Percentiles rank a stretch among this genome's conserved stretches.
Conservation (phyloP, 1,140 invertebrate genomes). For the Zaprionus tsacasi region DNA sequence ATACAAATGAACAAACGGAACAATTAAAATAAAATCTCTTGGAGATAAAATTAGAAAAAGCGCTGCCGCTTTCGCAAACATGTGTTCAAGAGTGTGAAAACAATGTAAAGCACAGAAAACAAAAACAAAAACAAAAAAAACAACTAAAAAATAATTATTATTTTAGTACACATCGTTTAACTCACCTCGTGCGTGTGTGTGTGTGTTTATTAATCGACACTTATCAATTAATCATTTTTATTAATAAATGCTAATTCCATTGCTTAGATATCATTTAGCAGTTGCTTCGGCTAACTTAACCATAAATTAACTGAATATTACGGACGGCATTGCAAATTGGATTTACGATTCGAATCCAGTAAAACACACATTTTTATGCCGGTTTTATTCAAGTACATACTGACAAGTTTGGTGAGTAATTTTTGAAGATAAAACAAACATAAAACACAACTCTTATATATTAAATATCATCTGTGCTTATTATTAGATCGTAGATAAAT, state of each 20-base stretch:
- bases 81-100: slow-evolving; percentile 57
- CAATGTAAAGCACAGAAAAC: slow-evolving; percentile 31
- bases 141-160: slow-evolving; percentile 10
- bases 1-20: slow-evolving; percentile 6
- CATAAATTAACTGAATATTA: slow-evolving; percentile 43
- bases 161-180: slow-evolving; percentile 24
- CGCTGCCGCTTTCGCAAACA: slow-evolving; percentile 26
- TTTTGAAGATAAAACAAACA: not conserved
- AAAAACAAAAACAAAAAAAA: slow-evolving; percentile 13
- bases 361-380: slow-evolving; percentile 53
- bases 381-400: slow-evolving; percentile 42
- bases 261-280: slow-evolving; percentile 45
- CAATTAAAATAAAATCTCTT: slow-evolving; percentile 29
- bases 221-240: slow-evolving; percentile 45
- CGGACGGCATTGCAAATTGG: slow-evolving; percentile 35
- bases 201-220: slow-evolving; percentile 38
- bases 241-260: slow-evolving; percentile 58
- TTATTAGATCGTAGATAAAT: no score
- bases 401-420: slow-evolving; percentile 76
- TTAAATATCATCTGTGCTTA: no score
- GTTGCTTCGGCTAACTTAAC: slow-evolving; percentile 26
- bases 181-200: slow-evolving; percentile 1
- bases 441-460: no score
- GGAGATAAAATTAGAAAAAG: slow-evolving; percentile 5
- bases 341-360: slow-evolving; percentile 35